Conservation (phyloP, 2,888 invertebrate genomes). For the Drosophila anceps region DNA sequence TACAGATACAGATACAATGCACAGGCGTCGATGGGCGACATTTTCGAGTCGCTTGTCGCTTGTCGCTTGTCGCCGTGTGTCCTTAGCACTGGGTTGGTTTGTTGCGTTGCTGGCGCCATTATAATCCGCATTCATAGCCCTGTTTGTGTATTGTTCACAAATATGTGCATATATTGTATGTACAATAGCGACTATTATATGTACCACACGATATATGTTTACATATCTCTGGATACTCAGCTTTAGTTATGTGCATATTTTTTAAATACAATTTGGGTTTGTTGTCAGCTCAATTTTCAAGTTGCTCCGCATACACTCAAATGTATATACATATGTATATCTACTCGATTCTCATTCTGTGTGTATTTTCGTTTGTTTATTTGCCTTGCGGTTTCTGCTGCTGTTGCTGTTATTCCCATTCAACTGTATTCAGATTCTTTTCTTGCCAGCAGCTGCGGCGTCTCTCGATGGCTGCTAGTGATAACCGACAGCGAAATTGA, state of each 20-base stretch:
- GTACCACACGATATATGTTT: not conserved
- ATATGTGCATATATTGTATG: slow-evolving; percentile 50
- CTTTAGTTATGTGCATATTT: slow-evolving; percentile 80
- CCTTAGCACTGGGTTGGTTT: slow-evolving; percentile 32
- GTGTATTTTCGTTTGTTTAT: slow-evolving; percentile 47
- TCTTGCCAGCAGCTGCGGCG: slow-evolving; percentile 57
- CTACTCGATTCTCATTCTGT: slow-evolving; percentile 25
- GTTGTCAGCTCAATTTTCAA: slow-evolving; percentile 82
- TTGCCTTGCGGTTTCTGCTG: slow-evolving; percentile 50
- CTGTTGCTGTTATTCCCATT: slow-evolving; percentile 44
- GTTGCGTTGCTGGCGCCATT: slow-evolving; percentile 45
- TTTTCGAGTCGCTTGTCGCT: slow-evolving; percentile 20
- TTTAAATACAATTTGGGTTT: slow-evolving; percentile 75
- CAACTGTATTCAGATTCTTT: slow-evolving; percentile 60
- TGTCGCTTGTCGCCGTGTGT: slow-evolving; percentile 30
- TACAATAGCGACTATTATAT: slow-evolving; percentile 26
- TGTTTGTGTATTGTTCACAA: slow-evolving; percentile 38
- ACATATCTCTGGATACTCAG: slow-evolving; percentile 46
- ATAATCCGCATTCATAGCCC: slow-evolving; percentile 73
- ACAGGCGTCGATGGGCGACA: slow-evolving; percentile 39
- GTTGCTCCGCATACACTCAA: slow-evolving; percentile 55
- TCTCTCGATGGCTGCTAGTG: slow-evolving; percentile 33
- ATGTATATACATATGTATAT: slow-evolving; percentile 14
- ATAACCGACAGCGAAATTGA: slow-evolving; percentile 39
- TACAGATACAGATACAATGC: slow-evolving; percentile 22